Percentiles rank a stretch among this genome's conserved stretches.
phyloP scores from a whole-genome alignment of 2,888 invertebrate genomes.

The Podabrus alpinus region DNA sequence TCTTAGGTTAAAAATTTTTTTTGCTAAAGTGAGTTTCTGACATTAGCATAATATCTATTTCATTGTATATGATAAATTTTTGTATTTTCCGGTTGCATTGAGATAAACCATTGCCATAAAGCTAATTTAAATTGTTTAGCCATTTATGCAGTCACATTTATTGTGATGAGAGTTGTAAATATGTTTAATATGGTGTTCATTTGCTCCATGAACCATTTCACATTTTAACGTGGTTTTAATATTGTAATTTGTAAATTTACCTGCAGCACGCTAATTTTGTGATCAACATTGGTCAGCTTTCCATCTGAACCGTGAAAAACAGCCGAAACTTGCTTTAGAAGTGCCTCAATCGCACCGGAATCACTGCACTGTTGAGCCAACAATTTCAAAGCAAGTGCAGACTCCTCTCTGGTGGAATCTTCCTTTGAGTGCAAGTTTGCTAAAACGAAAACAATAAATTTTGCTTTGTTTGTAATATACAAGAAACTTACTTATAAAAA shows the following conservation, averaged over 20 bases:
- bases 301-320: constrained; percentile 88
- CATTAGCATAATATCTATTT: no score
- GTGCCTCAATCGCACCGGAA: constrained; percentile 65
- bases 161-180: no score
- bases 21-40: no score
- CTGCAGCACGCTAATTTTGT: constrained; percentile 84
- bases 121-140: no score
- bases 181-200: no score
- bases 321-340: constrained; percentile 74
- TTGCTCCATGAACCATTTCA: constrained; percentile 59
- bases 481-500: constrained; percentile 68
- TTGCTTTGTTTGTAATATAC: background rate
- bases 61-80: no score
- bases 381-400: constrained; percentile 71
- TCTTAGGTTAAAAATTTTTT: no score
- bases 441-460: constrained; percentile 43
- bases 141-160: no score
- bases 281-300: constrained; percentile 85
- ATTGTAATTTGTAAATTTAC: constrained; percentile 54
- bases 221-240: background rate
- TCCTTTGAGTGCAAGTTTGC: constrained; percentile 87
- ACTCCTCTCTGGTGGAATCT: constrained; percentile 73
- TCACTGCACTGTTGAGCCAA: constrained; percentile 75
- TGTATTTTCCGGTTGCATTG: no score
- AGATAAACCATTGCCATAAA: no score